Evolutionary conservation across 2,888 invertebrate species (phyloP), one percentile per base, ranked within the genome.

Genomic region (Drosophila conformis): DNA sequence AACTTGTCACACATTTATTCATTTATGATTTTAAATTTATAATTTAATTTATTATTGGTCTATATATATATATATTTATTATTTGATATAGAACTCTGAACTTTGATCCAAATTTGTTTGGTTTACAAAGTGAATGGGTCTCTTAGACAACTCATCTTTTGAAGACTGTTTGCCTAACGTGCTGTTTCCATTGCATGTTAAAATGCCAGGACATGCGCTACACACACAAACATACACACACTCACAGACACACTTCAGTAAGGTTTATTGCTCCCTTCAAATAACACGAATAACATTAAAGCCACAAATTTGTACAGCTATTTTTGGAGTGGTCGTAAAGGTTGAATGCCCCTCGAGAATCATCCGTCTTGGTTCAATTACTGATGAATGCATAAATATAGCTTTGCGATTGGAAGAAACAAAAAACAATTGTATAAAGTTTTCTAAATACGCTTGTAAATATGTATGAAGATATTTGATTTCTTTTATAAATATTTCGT

Each of bases 211-310:
- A 46, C 46, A 25, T 8, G 46, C 46, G 21, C 46, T 13, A 13
- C 21, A 21, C 11, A 42, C 11, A 18, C 38, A 38, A 4, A 18
- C 38, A 38, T 42, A 25, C n/a, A 27, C 40, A 27, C 25, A 25
- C n/a, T n/a, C 40, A 27, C 29, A 53, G 3, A 7, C 29, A 7
- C 48, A 18, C 59, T 40, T 56, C 21, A 15, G 25, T 48, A 13
- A 46, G 51, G 72, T 73, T 73, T 73, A 60, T 73, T 73, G 67
- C 66, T 35, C 72, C 42, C 57, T 48, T 64, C 38, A 29, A 36
- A 57, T 25, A 48, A 21, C 25, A 46, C 36, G 5, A 40, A 18
- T 21, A 21, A 42, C 2, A 40, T 42, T 27, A 60, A 21, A 36
- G 29, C 42, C 8, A 67, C 29, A 53, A 57, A 59, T 71, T 40